Base-by-base conservation (phyloP, 2,888 invertebrate genomes). In the Anorthoa munda region DNA sequence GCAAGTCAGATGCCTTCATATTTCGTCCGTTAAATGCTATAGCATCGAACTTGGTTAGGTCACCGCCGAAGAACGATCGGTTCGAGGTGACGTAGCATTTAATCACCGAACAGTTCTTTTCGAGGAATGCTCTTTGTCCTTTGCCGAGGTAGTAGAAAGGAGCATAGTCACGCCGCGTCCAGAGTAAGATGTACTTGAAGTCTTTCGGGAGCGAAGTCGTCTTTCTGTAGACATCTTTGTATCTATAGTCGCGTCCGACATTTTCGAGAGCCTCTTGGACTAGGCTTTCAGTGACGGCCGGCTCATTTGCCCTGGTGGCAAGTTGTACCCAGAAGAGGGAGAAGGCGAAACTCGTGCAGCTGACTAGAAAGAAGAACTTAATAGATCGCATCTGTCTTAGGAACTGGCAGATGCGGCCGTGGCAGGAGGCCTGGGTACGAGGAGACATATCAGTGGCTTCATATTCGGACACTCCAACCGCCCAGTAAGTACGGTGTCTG, bases 11-110 rank as follows among this genome's bases (percentile, higher is more conserved):
- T 26, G 72, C 31, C 0, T 72, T 61, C 55, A 95, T 70, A 60
- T 90, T 93, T 11, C 94, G 89, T 18, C 95, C 95, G 58, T 95
- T 95, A 73, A 96, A 95, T 0, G 91, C 93, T 31, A 96, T 87
- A 0, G 92, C 95, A 69, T 95, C 90, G 59, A 95, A 96, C 64
- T 90, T 90, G 0, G 91, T 91, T 0, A 91, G 39, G 74, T 94
- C 89, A 26, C 89, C 90, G 3, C 71, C 79, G 55, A 85, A 84
- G n/a, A 69, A 90, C 0, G 85, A 66, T 66, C 86, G 90, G 56
- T 93, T 80, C 2, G 77, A 45, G 5, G 94, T 93, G 90, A 95
- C 92, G 59, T 93, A 95, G 77, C 96, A 96, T 63, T 95, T 94
- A 11, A 90, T 87, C 26, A 85, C 79, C 17, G 93, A 87, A 77